Evolutionary conservation across 2,797 vertebrate species (phyloP), one percentile per base, ranked within the genome.

Genomic region (Myoxocephalus aenaeus): DNA sequence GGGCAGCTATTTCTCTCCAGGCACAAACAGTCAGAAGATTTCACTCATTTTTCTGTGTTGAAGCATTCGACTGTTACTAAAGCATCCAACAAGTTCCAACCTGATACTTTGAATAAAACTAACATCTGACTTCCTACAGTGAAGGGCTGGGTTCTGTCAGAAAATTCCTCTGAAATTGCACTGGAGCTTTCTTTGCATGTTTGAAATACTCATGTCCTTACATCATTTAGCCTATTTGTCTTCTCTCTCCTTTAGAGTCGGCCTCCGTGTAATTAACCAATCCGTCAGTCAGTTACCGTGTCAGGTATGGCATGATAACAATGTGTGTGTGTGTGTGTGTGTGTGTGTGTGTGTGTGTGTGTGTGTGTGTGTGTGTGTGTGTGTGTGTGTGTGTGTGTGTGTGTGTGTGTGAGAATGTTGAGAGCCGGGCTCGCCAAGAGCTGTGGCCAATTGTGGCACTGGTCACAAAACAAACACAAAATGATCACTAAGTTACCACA

Each of bases 121-220:
- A 78, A 86, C 82, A 81, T 89, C 65, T 79, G 62, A 91, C 87
- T 86, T 88, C 79, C 81, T 87, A 70, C 79, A 70, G 79, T 78
- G 44, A 83, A 73, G 63, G 64, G 66, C 70, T 79, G 40, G 56
- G 58, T 58, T 77, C 73, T 40, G 65, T 72, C 77, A 59, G 62
- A 79, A 77, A 86, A 93, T 92, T 91, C 90, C 86, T 87, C 57
- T 40, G 56, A 90, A 90, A 90, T 87, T 85, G 77, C 79, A 51
- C 70, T 17, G 25, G 70, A 72, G 65, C 70, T 80, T 84, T 82
- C 73, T 69, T 22, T 77, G 83, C 88, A 32, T 92, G 77, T 88
- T 80, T 93, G 70, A 90, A 88, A 93, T 93, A 77, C 74, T 79
- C 40, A 3, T 56, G 81, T 70, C 70, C 64, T 92, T 80, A 86